These are phyloP conservation scores for Drosophila watanabei DNA, from an alignment of 1,140 invertebrate species.

Conservation along the genomic window DNA sequence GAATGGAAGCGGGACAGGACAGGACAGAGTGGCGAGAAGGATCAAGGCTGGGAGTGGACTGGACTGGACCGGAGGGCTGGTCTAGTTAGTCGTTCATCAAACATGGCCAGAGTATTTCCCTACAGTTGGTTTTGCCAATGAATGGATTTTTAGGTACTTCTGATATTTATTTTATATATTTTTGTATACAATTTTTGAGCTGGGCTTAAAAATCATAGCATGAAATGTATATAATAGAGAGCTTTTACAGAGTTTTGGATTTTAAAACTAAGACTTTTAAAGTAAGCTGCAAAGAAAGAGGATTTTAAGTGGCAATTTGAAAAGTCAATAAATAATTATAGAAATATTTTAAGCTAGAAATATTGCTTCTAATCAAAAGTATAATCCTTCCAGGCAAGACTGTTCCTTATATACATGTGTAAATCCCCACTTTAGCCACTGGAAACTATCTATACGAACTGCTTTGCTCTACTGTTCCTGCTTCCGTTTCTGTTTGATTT, in stretches of 20 bases:
- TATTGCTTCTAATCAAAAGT: too few species aligned
- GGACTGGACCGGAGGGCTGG: constrained; percentile 28
- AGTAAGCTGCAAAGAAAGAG: background rate
- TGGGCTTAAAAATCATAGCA: background rate
- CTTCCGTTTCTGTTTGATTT: constrained; percentile 75
- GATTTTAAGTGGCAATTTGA: background rate
- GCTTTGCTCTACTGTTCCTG: constrained; percentile 22
- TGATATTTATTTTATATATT: background rate
- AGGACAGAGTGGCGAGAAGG: background rate
- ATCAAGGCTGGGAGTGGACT: constrained; percentile 7
- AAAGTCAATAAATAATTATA: background rate
- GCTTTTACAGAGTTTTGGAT: background rate
- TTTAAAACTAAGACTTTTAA: background rate
- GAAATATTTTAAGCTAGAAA: too few species aligned
- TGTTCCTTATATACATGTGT: constrained; percentile 15
- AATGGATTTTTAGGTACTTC: background rate
- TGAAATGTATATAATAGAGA: background rate
- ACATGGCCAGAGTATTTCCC: constrained; percentile 42
- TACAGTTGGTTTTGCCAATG: constrained; percentile 19
- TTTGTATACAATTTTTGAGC: background rate
- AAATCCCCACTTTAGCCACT: constrained; percentile 34
- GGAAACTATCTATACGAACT: constrained; percentile 26
- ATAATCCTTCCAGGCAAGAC: background rate
- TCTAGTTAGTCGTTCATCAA: constrained; percentile 75
- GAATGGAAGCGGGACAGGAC: constrained; percentile 9